Evolutionary conservation across 2,113 vertebrate species (phyloP).

Genomic region (Istiophorus platypterus): DNA sequence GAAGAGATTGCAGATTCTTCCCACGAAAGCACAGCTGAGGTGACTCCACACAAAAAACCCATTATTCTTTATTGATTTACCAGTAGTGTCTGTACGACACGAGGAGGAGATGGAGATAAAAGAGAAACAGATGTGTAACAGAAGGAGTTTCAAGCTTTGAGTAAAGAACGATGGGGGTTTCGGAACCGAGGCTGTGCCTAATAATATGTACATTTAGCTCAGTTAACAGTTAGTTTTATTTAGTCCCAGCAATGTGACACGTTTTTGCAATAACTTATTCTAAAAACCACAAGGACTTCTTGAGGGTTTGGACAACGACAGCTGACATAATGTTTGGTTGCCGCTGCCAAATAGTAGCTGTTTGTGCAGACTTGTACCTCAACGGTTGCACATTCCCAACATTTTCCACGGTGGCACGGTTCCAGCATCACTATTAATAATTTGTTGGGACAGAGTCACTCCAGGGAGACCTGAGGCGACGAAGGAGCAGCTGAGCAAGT

Average conservation of each 20-base stretch:
- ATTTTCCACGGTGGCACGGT: constrained; percentile 19
- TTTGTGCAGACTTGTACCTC: constrained; percentile 4
- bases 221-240: not conserved
- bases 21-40: constrained; percentile 29
- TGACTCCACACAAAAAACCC: constrained; percentile 36
- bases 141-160: constrained; percentile 13
- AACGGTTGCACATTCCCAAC: constrained; percentile 1
- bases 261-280: not conserved
- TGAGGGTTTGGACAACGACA: not conserved
- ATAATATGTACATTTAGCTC: not conserved
- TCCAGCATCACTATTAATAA: constrained; percentile 47
- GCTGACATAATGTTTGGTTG: constrained; percentile 1
- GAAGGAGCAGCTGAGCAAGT: constrained; percentile 18
- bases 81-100: constrained; percentile 5
- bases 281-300: not conserved
- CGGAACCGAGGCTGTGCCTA: not conserved
- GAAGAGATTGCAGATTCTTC: constrained; percentile 17
- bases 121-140: constrained; percentile 24
- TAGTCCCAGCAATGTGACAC: not conserved
- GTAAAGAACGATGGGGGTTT: constrained; percentile 5
- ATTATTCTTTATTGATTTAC: constrained; percentile 59
- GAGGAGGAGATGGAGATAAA: constrained; percentile 46
- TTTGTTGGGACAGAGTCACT: constrained; percentile 34
- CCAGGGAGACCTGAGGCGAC: constrained; percentile 47
- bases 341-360: not conserved